phyloP scores from a whole-genome alignment of 2,113 vertebrate species.

The Anguilla japonica region DNA sequence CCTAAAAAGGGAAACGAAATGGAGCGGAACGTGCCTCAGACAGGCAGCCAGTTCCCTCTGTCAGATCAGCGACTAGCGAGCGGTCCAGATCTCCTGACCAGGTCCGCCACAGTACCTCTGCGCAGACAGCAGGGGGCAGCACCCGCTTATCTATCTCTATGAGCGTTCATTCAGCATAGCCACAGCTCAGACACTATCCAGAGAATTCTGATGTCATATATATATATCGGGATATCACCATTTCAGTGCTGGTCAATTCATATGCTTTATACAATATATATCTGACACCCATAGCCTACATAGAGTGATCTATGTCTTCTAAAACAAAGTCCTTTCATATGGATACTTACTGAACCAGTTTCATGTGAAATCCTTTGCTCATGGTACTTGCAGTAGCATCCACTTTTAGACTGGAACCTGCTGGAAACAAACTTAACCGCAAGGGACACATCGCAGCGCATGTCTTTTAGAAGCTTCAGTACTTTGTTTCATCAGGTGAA shows the following conservation, averaged over 20 bases:
- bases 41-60: neutral
- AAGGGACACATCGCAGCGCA: neutral
- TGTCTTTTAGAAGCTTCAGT: no score
- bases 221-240: no score
- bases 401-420: neutral
- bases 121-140: neutral
- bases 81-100: neutral
- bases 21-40: neutral
- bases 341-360: neutral
- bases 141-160: neutral
- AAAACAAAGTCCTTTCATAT: neutral
- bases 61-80: neutral
- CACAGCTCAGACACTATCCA: no score
- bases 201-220: no score
- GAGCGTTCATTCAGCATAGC: no score
- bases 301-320: neutral
- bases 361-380: neutral
- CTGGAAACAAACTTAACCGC: neutral
- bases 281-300: no score
- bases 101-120: neutral
- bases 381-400: neutral
- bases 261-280: no score
- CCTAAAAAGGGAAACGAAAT: neutral
- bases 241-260: no score
- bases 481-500: no score